phyloP scores from a whole-genome alignment of 64 coral and sea anemone species.

The Orbicella faveolata region DNA sequence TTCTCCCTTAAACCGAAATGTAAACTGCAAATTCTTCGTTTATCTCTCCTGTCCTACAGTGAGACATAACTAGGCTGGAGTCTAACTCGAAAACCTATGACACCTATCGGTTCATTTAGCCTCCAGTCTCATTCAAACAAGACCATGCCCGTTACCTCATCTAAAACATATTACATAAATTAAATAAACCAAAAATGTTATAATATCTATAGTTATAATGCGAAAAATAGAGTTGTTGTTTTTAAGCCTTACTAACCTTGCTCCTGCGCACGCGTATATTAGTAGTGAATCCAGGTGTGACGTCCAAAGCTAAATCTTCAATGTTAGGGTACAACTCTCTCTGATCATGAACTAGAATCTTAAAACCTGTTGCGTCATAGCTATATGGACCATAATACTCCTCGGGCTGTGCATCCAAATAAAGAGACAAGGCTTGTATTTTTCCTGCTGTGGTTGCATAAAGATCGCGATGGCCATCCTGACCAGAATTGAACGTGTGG shows the following conservation, averaged over 20 bases:
- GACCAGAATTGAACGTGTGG: slow-evolving; percentile 58
- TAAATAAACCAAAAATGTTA: too few species aligned
- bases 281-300: slow-evolving; percentile 56
- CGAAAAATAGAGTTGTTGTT: too few species aligned
- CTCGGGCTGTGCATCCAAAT: slow-evolving; percentile 39
- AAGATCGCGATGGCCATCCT: not conserved
- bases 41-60: not conserved
- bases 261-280: slow-evolving; percentile 49
- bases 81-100: too few species aligned
- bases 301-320: slow-evolving; percentile 38
- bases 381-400: slow-evolving; percentile 68
- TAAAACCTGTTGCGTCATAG: slow-evolving; percentile 66
- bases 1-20: too few species aligned
- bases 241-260: slow-evolving; percentile 24
- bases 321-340: slow-evolving; percentile 18
- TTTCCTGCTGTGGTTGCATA: slow-evolving; percentile 23
- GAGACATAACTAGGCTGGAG: too few species aligned
- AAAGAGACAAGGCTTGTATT: slow-evolving; percentile 12
- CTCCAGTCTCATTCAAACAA: too few species aligned
- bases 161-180: too few species aligned
- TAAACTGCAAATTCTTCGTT: too few species aligned
- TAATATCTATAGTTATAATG: too few species aligned
- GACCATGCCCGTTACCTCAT: too few species aligned
- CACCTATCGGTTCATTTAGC: too few species aligned
- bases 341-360: slow-evolving; percentile 49